A percentile compares a stretch with the other conserved stretches of the same genome.
Evolutionary conservation across 2,797 vertebrate species (phyloP).

Genomic region (Balearica regulorum): DNA sequence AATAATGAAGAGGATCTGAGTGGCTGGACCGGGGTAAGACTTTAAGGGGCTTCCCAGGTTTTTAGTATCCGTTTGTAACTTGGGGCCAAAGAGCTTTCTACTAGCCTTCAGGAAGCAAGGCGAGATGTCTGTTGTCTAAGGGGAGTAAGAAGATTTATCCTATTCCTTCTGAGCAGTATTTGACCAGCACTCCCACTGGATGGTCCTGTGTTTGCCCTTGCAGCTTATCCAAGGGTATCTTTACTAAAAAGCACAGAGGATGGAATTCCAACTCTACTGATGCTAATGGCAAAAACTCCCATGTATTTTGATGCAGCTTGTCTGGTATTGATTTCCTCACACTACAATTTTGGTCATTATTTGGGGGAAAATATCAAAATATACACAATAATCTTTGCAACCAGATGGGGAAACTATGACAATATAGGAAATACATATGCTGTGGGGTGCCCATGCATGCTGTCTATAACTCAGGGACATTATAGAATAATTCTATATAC

Average conservation of each 20-base stretch:
- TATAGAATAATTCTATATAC: not conserved
- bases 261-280: not conserved
- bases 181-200: not conserved
- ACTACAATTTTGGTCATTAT: not conserved
- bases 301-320: not conserved
- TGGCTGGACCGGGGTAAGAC: not conserved
- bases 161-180: not conserved
- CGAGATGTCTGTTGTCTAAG: not conserved
- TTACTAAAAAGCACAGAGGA: not conserved
- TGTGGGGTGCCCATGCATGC: not conserved
- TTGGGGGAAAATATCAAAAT: not conserved
- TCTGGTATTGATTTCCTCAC: not conserved
- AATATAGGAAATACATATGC: not conserved
- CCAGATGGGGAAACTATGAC: not conserved
- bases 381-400: not conserved
- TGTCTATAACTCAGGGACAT: not conserved
- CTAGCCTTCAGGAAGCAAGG: not conserved
- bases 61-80: not conserved
- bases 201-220: not conserved
- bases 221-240: not conserved
- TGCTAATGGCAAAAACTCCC: not conserved
- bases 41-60: not conserved
- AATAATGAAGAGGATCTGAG: not conserved
- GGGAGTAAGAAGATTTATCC: not conserved
- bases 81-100: not conserved